phyloP scores from a whole-genome alignment of 2,113 vertebrate species.

The Notiomystis cincta region DNA sequence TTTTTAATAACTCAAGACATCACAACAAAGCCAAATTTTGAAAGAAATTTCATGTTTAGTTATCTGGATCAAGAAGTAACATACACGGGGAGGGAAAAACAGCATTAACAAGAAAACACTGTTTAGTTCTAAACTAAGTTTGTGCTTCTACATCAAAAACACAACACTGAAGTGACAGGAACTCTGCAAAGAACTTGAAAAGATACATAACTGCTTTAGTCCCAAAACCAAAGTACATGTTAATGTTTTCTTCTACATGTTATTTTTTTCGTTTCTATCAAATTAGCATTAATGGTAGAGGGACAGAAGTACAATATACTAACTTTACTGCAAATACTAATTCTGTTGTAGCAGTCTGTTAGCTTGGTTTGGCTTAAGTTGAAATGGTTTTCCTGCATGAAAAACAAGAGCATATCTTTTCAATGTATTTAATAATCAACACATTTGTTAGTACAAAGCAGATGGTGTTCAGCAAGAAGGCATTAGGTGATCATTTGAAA shows the following conservation, averaged over 20 bases:
- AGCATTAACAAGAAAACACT: slow-evolving; percentile 41
- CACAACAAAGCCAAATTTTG: slow-evolving; percentile 39
- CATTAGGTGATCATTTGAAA: slow-evolving; percentile 8
- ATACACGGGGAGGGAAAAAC: slow-evolving; percentile 12
- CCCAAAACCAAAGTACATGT: not conserved
- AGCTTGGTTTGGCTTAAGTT: not conserved
- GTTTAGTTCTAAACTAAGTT: slow-evolving; percentile 32
- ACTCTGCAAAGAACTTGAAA: not conserved
- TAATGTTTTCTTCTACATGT: not conserved
- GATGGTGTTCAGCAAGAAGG: slow-evolving; percentile 28
- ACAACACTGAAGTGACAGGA: slow-evolving; percentile 33
- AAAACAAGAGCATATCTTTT: not conserved
- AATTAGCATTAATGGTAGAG: not conserved
- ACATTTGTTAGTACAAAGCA: slow-evolving; percentile 43
- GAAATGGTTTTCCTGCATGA: not conserved
- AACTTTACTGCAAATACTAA: not conserved
- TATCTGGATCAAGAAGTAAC: slow-evolving; percentile 5
- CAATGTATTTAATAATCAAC: not conserved
- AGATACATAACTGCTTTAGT: not conserved
- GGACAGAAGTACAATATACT: not conserved
- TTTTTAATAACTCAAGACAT: slow-evolving; percentile 47
- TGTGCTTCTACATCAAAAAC: slow-evolving; percentile 55
- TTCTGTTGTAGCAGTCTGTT: not conserved
- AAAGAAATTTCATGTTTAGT: slow-evolving; percentile 29
- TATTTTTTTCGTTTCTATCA: not conserved